These are phyloP conservation scores for Colius striatus DNA, from an alignment of 2,113 vertebrate genomes.

Conservation along the genomic window DNA sequence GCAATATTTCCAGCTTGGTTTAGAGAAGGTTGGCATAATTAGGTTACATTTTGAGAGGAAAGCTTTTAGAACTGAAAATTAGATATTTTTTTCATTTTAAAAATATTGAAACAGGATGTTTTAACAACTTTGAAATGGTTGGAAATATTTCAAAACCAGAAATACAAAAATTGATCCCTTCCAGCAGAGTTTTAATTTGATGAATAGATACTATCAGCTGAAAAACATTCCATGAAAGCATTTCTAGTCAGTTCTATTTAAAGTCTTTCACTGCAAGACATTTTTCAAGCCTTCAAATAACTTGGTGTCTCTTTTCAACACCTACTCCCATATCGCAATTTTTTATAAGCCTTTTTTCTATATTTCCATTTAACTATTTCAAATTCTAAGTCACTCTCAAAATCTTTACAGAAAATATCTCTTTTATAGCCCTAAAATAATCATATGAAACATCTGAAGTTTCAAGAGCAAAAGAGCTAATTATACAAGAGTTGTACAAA, in stretches of 20 bases:
- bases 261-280: slow-evolving; percentile 24
- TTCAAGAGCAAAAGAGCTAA: neutral
- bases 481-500: neutral
- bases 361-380: neutral
- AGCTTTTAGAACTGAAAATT: neutral
- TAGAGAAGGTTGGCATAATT: neutral
- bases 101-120: slow-evolving; percentile 18
- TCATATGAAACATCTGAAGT: neutral
- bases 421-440: neutral
- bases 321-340: neutral
- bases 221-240: slow-evolving; percentile 42
- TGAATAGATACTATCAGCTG: slow-evolving; percentile 41
- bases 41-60: neutral
- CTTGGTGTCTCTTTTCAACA: slow-evolving; percentile 26
- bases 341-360: neutral
- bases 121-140: slow-evolving; percentile 11
- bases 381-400: neutral
- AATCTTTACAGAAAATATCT: neutral
- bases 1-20: neutral
- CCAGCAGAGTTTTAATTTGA: slow-evolving; percentile 28
- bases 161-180: slow-evolving; percentile 48
- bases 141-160: slow-evolving; percentile 29
- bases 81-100: neutral
- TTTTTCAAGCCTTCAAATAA: slow-evolving; percentile 42
- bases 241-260: slow-evolving; percentile 22